phyloP scores from a whole-genome alignment of 2,113 vertebrate species.

The Gasterosteus nipponicus region DNA sequence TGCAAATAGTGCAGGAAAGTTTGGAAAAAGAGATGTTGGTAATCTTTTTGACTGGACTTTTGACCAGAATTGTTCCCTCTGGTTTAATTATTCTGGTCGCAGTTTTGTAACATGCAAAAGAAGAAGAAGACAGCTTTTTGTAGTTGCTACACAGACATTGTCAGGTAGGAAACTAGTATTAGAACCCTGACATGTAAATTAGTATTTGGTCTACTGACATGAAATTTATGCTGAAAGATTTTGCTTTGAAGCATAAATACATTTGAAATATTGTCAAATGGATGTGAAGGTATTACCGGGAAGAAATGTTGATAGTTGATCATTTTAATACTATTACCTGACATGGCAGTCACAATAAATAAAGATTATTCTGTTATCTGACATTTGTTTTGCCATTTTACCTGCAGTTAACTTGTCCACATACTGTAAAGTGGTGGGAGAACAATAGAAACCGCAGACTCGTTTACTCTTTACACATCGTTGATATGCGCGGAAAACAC shows the following conservation, averaged over 20 bases:
- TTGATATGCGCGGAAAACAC: constrained; percentile 24
- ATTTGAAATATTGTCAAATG: not conserved
- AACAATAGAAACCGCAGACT: not conserved
- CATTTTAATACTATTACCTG: not conserved
- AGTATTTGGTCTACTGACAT: constrained; percentile 1
- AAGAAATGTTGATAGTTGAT: not conserved
- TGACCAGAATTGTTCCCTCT: not conserved
- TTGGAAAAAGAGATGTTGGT: constrained; percentile 4
- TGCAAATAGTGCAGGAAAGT: not conserved
- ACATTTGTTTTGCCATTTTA: not conserved
- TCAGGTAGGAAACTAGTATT: not conserved
- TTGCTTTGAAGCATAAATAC: not conserved
- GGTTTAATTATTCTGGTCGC: not conserved
- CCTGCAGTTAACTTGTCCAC: not conserved
- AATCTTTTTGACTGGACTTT: constrained; percentile 12
- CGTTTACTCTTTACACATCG: not conserved
- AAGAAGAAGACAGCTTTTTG: not conserved
- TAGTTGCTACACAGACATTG: not conserved
- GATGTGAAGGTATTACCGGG: not conserved
- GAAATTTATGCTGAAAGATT: not conserved
- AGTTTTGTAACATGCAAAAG: not conserved
- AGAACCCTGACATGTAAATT: not conserved
- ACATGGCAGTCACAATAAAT: constrained; percentile 3
- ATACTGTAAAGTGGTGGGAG: not conserved
- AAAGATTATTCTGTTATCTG: not conserved